Percentiles rank a stretch among this genome's conserved stretches.
phyloP scores from a whole-genome alignment of 2,888 invertebrate species.

The Gasteruption jaculator region DNA sequence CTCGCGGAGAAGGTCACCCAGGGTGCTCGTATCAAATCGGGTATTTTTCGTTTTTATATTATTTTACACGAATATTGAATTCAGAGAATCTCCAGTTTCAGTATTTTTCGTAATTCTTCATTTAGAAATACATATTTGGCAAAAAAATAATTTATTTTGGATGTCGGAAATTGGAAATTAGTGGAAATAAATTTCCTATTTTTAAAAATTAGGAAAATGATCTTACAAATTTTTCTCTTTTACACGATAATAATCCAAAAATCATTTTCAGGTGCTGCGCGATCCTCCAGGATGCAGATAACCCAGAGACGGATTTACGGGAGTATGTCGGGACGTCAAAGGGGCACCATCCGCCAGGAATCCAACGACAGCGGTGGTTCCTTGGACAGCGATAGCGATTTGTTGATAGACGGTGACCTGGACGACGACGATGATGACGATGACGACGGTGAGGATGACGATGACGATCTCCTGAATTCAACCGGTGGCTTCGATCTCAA shows the following conservation, averaged over 20 bases:
- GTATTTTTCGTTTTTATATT: conserved; percentile 14
- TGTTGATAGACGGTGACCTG: conserved; percentile 60
- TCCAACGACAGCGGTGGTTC: conserved; percentile 42
- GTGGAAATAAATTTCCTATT: conserved; percentile 2
- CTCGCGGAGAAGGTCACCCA: conserved; percentile 31
- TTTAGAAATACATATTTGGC: no score
- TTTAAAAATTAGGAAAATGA: conserved; percentile 1
- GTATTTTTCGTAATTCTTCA: no score
- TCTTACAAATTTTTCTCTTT: conserved; percentile 3
- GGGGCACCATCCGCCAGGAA: conserved; percentile 40
- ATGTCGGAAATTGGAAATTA: not conserved
- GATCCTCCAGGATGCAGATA: conserved; percentile 37
- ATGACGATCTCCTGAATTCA: conserved; percentile 53
- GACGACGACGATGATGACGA: conserved; percentile 60
- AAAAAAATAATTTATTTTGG: no score
- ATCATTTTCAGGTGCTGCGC: conserved; percentile 30
- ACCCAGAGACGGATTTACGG: conserved; percentile 57
- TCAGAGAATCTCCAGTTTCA: no score
- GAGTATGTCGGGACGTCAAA: conserved; percentile 54
- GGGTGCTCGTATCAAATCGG: conserved; percentile 26
- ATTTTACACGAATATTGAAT: not conserved
- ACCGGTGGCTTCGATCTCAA: conserved; percentile 37
- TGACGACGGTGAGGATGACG: conserved; percentile 60
- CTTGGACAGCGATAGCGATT: conserved; percentile 52
- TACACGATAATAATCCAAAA: not conserved